These are phyloP conservation scores for Plecturocebus donacophilus DNA, from an alignment of 2,113 vertebrate genomes.

Conservation along the genomic window DNA sequence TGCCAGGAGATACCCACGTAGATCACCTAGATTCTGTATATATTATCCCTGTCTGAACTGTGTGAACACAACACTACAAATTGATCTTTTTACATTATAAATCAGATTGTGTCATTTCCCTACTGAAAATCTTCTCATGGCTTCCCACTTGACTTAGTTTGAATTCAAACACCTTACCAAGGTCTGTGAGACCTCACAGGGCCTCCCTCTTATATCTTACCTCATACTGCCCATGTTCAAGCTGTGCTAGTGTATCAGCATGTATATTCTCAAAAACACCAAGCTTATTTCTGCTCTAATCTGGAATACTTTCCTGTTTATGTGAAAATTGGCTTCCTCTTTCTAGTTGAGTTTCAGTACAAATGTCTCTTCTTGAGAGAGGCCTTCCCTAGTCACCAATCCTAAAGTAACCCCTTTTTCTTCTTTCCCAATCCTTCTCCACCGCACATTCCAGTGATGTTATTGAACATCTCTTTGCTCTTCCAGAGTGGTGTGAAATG, in stretches of 20 bases:
- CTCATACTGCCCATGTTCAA: background rate
- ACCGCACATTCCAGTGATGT: background rate
- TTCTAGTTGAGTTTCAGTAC: background rate
- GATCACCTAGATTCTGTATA: background rate
- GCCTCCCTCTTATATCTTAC: background rate
- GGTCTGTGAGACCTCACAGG: background rate
- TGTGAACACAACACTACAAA: background rate
- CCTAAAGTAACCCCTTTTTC: background rate
- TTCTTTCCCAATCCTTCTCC: background rate
- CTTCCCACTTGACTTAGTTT: background rate
- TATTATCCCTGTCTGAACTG: background rate
- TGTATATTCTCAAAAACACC: background rate
- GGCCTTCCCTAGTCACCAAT: background rate
- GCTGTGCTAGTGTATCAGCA: background rate
- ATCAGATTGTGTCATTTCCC: background rate
- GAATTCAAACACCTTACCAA: background rate
- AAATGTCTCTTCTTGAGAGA: background rate
- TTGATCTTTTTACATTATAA: background rate
- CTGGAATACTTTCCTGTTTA: background rate
- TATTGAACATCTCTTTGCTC: background rate
- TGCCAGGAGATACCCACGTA: background rate
- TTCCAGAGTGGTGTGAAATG: background rate
- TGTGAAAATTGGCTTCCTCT: background rate
- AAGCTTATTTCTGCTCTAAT: background rate
- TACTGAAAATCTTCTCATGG: background rate